A percentile compares a stretch with the other conserved stretches of the same genome.
Evolutionary conservation across 1,140 invertebrate species (phyloP).

Genomic region (Daktulosphaira vitifoliae): DNA sequence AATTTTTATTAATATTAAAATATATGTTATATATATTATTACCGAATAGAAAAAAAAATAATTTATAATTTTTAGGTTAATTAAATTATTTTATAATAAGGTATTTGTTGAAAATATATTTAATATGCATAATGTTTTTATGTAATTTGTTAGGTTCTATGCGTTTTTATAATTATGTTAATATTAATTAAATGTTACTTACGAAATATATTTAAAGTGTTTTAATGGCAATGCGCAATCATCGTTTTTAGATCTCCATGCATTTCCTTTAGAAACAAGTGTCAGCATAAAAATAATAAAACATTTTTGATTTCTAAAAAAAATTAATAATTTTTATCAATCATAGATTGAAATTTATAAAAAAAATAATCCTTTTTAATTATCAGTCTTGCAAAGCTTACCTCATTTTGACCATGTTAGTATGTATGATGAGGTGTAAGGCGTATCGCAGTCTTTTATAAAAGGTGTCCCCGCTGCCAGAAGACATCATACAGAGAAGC

Average conservation of each 20-base stretch:
- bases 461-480: constrained; percentile 27
- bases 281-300: neutral
- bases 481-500: constrained; percentile 12
- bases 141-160: too few species aligned
- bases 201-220: constrained; percentile 27
- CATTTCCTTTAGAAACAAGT: neutral
- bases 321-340: neutral
- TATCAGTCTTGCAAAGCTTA: neutral
- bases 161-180: too few species aligned
- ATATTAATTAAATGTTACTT: neutral
- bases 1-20: too few species aligned
- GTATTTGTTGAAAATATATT: too few species aligned
- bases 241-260: constrained; percentile 10
- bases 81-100: too few species aligned
- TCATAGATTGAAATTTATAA: neutral
- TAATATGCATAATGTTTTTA: too few species aligned
- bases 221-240: constrained; percentile 16
- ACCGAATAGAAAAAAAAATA: too few species aligned
- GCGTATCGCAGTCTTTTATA: constrained; percentile 10
- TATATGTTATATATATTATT: too few species aligned
- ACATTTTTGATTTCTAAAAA: neutral
- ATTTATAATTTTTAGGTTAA: too few species aligned
- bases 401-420: constrained; percentile 17
- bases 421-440: neutral
- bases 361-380: neutral